These are phyloP conservation scores for Pampusana beccarii DNA, from an alignment of 2,113 vertebrate species.

Conservation along the genomic window DNA sequence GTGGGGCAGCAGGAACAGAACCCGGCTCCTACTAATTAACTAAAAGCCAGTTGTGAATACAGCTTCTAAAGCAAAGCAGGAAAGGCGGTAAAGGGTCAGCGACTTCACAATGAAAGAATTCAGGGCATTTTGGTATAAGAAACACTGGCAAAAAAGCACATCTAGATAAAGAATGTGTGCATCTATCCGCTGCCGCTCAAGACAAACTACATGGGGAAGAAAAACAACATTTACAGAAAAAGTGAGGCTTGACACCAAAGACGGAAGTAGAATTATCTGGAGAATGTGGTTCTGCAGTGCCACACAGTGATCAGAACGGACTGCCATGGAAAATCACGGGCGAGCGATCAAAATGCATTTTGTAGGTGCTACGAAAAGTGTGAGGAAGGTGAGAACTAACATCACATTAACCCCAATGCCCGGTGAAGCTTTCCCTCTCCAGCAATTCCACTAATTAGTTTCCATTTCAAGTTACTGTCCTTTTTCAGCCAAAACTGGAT, in stretches of 20 bases:
- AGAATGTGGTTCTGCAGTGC: background rate
- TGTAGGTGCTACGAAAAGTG: background rate
- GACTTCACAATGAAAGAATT: background rate
- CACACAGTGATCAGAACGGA: background rate
- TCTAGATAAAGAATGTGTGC: background rate
- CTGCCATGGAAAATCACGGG: background rate
- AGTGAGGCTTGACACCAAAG: background rate
- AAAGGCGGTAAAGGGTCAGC: background rate
- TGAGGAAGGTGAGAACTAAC: background rate
- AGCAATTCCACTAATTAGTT: fast-evolving
- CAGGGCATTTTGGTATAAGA: background rate
- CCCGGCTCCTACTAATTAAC: background rate
- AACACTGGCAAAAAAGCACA: background rate
- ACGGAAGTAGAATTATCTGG: background rate
- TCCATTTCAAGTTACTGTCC: background rate
- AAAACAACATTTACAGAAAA: background rate
- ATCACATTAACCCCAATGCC: fast-evolving
- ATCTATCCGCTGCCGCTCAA: too few relatives aligned
- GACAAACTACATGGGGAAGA: fast-evolving
- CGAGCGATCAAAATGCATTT: background rate
- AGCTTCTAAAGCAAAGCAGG: background rate
- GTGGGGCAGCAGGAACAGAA: background rate
- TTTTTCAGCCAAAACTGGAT: background rate
- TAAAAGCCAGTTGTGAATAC: background rate
- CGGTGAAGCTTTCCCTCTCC: background rate